These are phyloP conservation scores for Helogale parvula DNA, from an alignment of 2,113 vertebrate genomes.

Conservation along the genomic window DNA sequence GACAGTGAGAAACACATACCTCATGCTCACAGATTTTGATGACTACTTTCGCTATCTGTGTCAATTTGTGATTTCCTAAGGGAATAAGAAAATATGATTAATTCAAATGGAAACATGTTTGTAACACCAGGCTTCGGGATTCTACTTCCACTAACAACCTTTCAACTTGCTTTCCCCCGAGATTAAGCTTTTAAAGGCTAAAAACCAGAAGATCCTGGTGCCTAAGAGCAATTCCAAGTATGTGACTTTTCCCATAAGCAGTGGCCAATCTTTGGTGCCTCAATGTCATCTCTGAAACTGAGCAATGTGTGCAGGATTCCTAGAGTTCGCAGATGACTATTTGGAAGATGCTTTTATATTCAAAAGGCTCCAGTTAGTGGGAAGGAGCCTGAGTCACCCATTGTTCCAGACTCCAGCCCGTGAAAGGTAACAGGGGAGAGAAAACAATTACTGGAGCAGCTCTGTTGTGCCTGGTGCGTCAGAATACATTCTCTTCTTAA, in stretches of 20 bases:
- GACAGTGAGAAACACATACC: constrained; percentile 84
- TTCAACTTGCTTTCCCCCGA: background rate
- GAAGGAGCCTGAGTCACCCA: background rate
- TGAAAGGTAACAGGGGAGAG: background rate
- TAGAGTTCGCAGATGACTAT: background rate
- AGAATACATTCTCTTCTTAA: background rate
- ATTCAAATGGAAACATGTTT: background rate
- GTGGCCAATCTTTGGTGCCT: background rate
- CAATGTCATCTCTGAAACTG: background rate
- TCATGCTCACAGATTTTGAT: constrained; percentile 99
- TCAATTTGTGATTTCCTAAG: constrained; percentile 98
- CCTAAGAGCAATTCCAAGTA: background rate
- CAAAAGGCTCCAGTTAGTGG: background rate
- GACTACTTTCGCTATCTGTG: constrained; percentile 98
- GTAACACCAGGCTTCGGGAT: background rate
- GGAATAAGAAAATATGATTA: constrained; percentile 79
- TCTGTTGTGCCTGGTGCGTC: no score
- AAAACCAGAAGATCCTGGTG: background rate
- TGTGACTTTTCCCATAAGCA: background rate
- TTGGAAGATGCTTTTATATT: background rate
- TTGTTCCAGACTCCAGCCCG: background rate
- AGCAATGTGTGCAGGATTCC: background rate
- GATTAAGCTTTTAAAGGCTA: background rate
- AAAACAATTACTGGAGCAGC: background rate
- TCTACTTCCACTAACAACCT: background rate